Percentiles rank a stretch among this genome's conserved stretches.
Conservation (phyloP, 2,888 invertebrate species). For the Torymus tubicola region DNA sequence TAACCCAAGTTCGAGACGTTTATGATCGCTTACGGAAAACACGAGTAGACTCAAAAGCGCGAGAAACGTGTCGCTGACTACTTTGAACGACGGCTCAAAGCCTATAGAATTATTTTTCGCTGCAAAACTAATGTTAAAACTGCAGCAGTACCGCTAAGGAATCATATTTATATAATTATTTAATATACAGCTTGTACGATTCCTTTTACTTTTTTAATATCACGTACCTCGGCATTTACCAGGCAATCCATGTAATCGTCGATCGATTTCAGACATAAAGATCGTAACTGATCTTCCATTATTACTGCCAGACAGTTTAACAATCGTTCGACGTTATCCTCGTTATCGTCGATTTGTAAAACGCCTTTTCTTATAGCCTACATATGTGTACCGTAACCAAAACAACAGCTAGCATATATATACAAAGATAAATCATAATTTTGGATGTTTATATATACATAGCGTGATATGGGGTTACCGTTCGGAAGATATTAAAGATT, state of each 20-base stretch:
- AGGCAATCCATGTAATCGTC: slow-evolving; percentile 87
- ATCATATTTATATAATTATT: background rate
- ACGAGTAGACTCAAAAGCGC: slow-evolving; percentile 86
- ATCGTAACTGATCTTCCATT: slow-evolving; percentile 93
- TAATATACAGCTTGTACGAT: background rate
- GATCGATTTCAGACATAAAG: slow-evolving; percentile 87
- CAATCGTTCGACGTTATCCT: slow-evolving; percentile 84
- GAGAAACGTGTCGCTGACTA: slow-evolving; percentile 84
- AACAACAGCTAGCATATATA: no score
- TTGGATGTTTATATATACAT: background rate
- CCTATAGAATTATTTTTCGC: slow-evolving; percentile 81
- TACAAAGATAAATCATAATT: background rate
- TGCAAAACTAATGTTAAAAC: slow-evolving; percentile 82
- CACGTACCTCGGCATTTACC: slow-evolving; percentile 84
- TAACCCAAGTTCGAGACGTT: slow-evolving; percentile 84
- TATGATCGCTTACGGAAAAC: slow-evolving; percentile 83
- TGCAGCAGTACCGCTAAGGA: slow-evolving; percentile 78
- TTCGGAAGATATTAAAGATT: slow-evolving; percentile 81
- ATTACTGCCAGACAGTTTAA: slow-evolving; percentile 90
- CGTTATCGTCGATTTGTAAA: slow-evolving; percentile 83
- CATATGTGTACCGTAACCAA: no score
- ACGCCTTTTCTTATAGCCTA: slow-evolving; percentile 83
- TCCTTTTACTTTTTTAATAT: background rate
- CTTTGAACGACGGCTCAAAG: slow-evolving; percentile 87
- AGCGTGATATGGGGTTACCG: slow-evolving; percentile 74